Evolutionary conservation across 2,113 vertebrate genomes (phyloP).

Genomic region (Phrynocephalus versicolor): DNA sequence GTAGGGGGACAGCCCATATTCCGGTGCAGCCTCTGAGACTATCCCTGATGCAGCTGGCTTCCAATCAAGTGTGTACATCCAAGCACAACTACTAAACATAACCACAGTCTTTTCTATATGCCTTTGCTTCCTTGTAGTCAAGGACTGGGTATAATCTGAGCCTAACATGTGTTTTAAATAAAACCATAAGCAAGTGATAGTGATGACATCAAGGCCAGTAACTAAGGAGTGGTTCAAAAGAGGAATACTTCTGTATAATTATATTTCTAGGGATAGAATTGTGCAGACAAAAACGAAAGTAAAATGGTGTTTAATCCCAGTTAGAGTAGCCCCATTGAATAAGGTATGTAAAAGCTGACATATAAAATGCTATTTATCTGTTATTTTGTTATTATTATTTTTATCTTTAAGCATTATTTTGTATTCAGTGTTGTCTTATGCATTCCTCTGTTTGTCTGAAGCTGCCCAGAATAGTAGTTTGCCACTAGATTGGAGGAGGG

Average conservation of each 20-base stretch:
- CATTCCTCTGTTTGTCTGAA: too few relatives aligned
- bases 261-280: neutral
- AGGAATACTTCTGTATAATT: neutral
- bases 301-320: neutral
- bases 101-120: constrained; percentile 30
- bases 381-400: too few relatives aligned
- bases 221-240: neutral
- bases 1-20: too few relatives aligned
- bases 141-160: neutral
- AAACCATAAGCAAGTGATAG: neutral
- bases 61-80: neutral
- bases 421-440: too few relatives aligned
- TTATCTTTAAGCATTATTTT: too few relatives aligned
- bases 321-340: neutral
- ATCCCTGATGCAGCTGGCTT: constrained; percentile 60
- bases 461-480: too few relatives aligned
- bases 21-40: too few relatives aligned
- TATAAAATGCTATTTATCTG: too few relatives aligned
- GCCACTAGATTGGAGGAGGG: too few relatives aligned
- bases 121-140: constrained; percentile 22
- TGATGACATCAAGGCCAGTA: neutral
- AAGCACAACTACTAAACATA: constrained; percentile 50
- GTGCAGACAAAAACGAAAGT: neutral
- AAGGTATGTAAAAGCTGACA: too few relatives aligned
- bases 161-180: neutral